Evolutionary conservation across 2,797 vertebrate genomes (phyloP).

Genomic region (Nannoperca obscura): DNA sequence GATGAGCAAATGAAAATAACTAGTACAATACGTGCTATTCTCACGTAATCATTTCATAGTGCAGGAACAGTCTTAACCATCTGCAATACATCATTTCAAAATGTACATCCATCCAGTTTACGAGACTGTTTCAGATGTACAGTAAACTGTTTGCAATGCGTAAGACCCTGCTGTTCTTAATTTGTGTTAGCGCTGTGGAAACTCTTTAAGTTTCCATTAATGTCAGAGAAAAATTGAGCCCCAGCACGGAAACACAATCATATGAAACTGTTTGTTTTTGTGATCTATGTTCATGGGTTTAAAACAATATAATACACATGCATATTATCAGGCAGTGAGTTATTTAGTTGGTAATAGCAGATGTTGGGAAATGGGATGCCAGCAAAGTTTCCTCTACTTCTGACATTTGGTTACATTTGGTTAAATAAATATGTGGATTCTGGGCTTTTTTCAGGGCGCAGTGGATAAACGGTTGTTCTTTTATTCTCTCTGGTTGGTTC

Average conservation of each 20-base stretch:
- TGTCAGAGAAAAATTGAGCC: slow-evolving; percentile 45
- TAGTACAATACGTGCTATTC: not conserved
- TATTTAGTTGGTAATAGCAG: not conserved
- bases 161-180: slow-evolving; percentile 37
- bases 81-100: not conserved
- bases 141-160: slow-evolving; percentile 21
- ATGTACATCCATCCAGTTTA: slow-evolving; percentile 9
- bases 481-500: slow-evolving; percentile 12
- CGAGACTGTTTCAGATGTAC: slow-evolving; percentile 3
- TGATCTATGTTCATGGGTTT: slow-evolving; percentile 4
- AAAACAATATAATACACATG: slow-evolving; percentile 11
- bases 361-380: not conserved
- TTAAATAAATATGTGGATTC: not conserved
- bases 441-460: not conserved
- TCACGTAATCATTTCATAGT: not conserved
- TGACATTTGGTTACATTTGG: not conserved
- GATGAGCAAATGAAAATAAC: not conserved
- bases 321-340: slow-evolving; percentile 14
- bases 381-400: not conserved
- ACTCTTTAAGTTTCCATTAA: slow-evolving; percentile 41
- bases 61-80: not conserved
- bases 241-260: slow-evolving; percentile 38
- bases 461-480: not conserved
- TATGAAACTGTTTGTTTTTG: slow-evolving; percentile 24
- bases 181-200: slow-evolving; percentile 52